Evolutionary conservation across 1,140 invertebrate species (phyloP), one percentile per base, ranked within the genome.

Genomic region (Sitodiplosis mosellana): DNA sequence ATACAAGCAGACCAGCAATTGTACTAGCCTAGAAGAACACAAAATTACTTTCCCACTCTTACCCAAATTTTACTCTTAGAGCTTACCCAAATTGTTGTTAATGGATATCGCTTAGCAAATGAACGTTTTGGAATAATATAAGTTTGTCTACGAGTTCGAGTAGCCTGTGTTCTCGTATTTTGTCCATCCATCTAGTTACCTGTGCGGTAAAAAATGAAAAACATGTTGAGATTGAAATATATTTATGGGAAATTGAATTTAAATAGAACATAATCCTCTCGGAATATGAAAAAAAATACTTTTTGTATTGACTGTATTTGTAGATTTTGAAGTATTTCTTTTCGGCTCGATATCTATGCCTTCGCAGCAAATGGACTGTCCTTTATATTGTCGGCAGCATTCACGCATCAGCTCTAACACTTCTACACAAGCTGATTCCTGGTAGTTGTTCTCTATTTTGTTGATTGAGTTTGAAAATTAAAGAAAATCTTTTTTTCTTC

Each of bases 361-460:
- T 12, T 70, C 71, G 57, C 80, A 82, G 52, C 77, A 77, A 18
- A 70, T 52, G 17, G 78, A 81, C 47, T 56, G 38, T 7, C 60
- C 55, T 47, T 70, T 68, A 68, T 74, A 73, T 57, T 74, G 75
- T 1, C 73, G 56, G 55, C 80, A 81, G 55, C 80, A 83, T 43
- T 77, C 62, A 47, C 73, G 62, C 59, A 83, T 66, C 52, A 73
- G 66, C 55, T 82, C 76, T 21, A 83, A 68, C 12, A 72, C 70
- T 18, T 64, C 53, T 50, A 68, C 55, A 54, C 80, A 83, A 40
- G 66, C 68, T 27, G 69, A 59, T 48, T 80, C 76, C 63, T 81
- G 78, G 60, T 71, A 82, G 19, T 76, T 67, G 50, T 81, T 77
- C 47, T 76, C 80, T 82, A 50, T 53, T 11, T 7, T n/a, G 11